Evolutionary conservation across 2,888 invertebrate species (phyloP), one percentile per base, ranked within the genome.

Genomic region (Diabrotica balteata): DNA sequence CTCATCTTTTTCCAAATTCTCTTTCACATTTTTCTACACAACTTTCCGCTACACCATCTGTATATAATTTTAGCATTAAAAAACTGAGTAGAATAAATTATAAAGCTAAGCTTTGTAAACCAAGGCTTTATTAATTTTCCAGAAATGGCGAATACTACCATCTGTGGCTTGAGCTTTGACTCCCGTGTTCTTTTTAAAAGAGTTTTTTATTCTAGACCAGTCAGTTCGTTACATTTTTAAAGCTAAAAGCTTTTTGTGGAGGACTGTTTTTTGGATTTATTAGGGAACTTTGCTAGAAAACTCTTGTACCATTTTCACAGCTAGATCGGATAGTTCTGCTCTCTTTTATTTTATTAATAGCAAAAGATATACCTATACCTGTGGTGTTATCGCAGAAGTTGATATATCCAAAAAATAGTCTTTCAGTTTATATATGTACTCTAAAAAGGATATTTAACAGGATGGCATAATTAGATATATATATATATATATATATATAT

Each of bases 101-200:
- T 52, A 49, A 63, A 69, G 69, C 65, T 61, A 46, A 73, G 70
- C 70, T 70, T 73, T 69, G 72, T 72, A 63, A 61, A 69, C 66
- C 63, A 47, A 66, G 49, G 68, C 70, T 74, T 70, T 76, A 75
- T 76, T 76, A 75, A 76, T 74, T 76, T 73, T 68, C 63, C 70
- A 70, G 67, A 68, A 71, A 68, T 73, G 70, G 11, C 42, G 67
- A 68, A 68, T 72, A 69, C 59, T 59, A 65, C 72, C 75, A 75
- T 75, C 75, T 75, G 76, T 70, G 74, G 68, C 68, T 73, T 59
- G 54, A 61, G 44, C 51, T 68, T 44, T 52, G 32, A 32, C 32
- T 32, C 32, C 32, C 32, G 32, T 32, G 32, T 32, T 32, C 32
- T 66, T 66, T 65, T 57, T 61, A 53, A 53, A 53, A 32, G 32